A percentile compares a stretch with the other conserved stretches of the same genome.
These are phyloP conservation scores for Aleiodes leptofemur DNA, from an alignment of 2,888 invertebrate genomes.

Conservation along the genomic window DNA sequence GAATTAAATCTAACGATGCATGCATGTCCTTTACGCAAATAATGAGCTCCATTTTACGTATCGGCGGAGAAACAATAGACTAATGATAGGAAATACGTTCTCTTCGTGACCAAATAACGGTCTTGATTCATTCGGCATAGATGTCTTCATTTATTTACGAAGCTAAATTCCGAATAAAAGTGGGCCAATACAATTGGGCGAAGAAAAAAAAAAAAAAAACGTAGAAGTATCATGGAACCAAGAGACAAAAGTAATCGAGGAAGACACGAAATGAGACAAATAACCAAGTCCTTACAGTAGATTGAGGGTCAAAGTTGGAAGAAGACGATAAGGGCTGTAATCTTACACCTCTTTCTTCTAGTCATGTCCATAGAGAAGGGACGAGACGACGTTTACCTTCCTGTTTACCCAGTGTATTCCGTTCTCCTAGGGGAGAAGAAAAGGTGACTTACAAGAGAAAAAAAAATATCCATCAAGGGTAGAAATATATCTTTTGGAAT, in stretches of 20 bases:
- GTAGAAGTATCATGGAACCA: slow-evolving; percentile 25
- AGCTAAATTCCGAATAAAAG: slow-evolving; percentile 68
- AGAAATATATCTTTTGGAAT: slow-evolving; percentile 29
- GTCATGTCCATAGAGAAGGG: slow-evolving; percentile 18
- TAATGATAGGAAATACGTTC: slow-evolving; percentile 63
- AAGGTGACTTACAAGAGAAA: slow-evolving; percentile 36
- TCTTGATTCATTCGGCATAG: slow-evolving; percentile 69
- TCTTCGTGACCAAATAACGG: slow-evolving; percentile 67
- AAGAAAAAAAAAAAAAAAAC: slow-evolving; percentile 18
- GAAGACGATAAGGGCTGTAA: slow-evolving; percentile 68
- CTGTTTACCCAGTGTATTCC: slow-evolving; percentile 70
- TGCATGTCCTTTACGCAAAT: slow-evolving; percentile 21
- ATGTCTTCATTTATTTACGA: slow-evolving; percentile 69
- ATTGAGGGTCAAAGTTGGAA: slow-evolving; percentile 53
- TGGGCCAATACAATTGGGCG: slow-evolving; percentile 67
- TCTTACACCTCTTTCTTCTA: slow-evolving; percentile 67
- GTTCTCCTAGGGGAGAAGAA: slow-evolving; percentile 51
- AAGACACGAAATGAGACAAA: slow-evolving; percentile 66
- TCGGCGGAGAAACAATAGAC: slow-evolving; percentile 47
- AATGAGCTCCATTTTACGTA: slow-evolving; percentile 26
- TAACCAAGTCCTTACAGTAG: slow-evolving; percentile 56
- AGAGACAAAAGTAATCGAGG: slow-evolving; percentile 41
- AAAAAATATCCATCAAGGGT: slow-evolving; percentile 39
- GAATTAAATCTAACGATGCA: no score
- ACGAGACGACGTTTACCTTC: slow-evolving; percentile 63